Conservation (phyloP, 2,797 vertebrate species). For the Lerista edwardsae region DNA sequence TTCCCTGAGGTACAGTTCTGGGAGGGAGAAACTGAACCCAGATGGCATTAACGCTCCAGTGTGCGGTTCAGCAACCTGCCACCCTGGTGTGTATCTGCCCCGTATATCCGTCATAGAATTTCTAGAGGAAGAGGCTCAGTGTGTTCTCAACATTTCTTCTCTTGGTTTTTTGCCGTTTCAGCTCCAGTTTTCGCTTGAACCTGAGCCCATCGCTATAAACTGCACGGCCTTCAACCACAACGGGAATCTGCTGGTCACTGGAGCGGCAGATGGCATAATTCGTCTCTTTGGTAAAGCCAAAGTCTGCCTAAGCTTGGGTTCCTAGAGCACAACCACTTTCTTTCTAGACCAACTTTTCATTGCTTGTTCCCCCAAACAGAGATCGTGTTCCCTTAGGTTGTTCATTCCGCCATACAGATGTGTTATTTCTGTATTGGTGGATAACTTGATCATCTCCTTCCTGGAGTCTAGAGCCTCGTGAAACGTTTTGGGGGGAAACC, state of each 20-base stretch:
- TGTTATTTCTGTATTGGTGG: too few relatives aligned
- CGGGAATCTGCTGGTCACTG: constrained; percentile 94
- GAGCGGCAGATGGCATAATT: constrained; percentile 93
- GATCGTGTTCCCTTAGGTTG: too few relatives aligned
- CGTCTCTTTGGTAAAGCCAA: constrained; percentile 88
- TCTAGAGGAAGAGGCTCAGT: neutral
- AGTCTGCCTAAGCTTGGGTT: neutral
- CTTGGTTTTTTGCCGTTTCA: constrained; percentile 57
- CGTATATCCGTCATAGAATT: neutral
- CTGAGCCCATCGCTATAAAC: constrained; percentile 94
- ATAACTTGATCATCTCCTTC: too few relatives aligned
- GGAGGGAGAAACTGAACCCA: neutral
- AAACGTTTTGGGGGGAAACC: too few relatives aligned
- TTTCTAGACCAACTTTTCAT: too few relatives aligned
- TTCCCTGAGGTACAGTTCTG: neutral
- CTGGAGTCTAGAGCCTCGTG: too few relatives aligned
- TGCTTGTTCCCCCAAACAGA: too few relatives aligned
- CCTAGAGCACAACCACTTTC: neutral
- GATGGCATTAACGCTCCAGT: neutral
- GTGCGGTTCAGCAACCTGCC: neutral
- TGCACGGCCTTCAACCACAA: constrained; percentile 99
- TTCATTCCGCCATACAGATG: too few relatives aligned
- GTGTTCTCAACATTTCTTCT: neutral
- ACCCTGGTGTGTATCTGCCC: neutral
- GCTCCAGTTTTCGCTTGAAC: constrained; percentile 94